Conservation (phyloP, 2,888 invertebrate species). For the Spisula solida region DNA sequence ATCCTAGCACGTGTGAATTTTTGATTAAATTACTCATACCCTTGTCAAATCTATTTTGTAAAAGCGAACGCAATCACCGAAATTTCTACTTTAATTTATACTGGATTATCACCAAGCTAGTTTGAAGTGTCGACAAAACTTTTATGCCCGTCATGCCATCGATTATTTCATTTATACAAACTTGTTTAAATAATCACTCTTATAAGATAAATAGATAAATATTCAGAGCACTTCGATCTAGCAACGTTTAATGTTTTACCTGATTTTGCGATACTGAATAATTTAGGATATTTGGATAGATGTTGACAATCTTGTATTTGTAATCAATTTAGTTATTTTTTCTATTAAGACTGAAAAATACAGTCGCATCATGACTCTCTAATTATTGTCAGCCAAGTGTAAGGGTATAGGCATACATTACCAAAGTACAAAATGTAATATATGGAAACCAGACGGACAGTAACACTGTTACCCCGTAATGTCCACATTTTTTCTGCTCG, state of each 20-base stretch:
- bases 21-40: conserved; percentile 21
- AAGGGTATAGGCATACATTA: too few relatives aligned
- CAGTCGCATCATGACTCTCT: too few relatives aligned
- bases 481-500: too few relatives aligned
- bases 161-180: conserved; percentile 39
- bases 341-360: too few relatives aligned
- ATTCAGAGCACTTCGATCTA: background rate
- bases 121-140: conserved; percentile 38
- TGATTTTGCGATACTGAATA: background rate
- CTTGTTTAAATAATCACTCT: conserved; percentile 30
- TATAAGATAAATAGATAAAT: conserved; percentile 32
- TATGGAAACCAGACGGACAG: too few relatives aligned
- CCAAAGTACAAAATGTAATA: too few relatives aligned
- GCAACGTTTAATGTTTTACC: conserved; percentile 8
- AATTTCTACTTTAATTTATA: conserved; percentile 3
- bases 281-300: background rate
- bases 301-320: background rate
- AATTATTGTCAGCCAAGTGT: too few relatives aligned
- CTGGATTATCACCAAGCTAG: conserved; percentile 30
- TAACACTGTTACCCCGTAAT: too few relatives aligned
- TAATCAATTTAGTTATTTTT: too few relatives aligned
- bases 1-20: conserved; percentile 27
- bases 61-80: background rate
- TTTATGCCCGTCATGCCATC: conserved; percentile 30
- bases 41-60: conserved; percentile 6